Conservation (phyloP, 2,113 vertebrate genomes). For the Tympanuchus pallidicinctus region DNA sequence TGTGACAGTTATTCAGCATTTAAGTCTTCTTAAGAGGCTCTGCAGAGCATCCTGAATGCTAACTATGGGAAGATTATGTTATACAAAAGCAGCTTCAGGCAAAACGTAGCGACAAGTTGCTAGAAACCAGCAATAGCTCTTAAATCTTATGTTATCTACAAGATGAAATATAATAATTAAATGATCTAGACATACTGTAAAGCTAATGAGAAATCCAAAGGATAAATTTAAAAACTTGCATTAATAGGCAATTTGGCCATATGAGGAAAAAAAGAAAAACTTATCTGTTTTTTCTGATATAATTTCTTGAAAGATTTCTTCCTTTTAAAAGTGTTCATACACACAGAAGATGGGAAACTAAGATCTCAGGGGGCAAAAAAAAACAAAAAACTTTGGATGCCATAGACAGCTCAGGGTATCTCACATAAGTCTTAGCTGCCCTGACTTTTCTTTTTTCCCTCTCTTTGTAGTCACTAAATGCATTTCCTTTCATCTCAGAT, state of each 20-base stretch:
- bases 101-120: conserved; percentile 46
- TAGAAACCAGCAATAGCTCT: conserved; percentile 47
- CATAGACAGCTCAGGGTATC: background rate
- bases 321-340: background rate
- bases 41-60: conserved; percentile 60
- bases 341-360: conserved; percentile 10
- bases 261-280: background rate
- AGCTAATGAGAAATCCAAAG: conserved; percentile 64
- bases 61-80: conserved; percentile 67
- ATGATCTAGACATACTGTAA: conserved; percentile 54
- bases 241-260: conserved; percentile 40
- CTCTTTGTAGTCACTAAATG: background rate
- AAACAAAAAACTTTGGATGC: background rate
- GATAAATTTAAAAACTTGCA: conserved; percentile 59
- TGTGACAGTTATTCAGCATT: conserved; percentile 71
- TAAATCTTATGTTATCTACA: conserved; percentile 60
- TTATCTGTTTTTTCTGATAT: conserved; percentile 32
- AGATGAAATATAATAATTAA: conserved; percentile 66
- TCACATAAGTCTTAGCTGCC: background rate
- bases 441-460: background rate
- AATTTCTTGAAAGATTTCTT: background rate
- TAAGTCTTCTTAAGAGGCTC: conserved; percentile 66
- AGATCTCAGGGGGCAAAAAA: background rate
- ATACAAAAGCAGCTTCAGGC: conserved; percentile 68
- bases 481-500: background rate